Evolutionary conservation across 2,888 invertebrate species (phyloP).

Genomic region (Hyles lineata): DNA sequence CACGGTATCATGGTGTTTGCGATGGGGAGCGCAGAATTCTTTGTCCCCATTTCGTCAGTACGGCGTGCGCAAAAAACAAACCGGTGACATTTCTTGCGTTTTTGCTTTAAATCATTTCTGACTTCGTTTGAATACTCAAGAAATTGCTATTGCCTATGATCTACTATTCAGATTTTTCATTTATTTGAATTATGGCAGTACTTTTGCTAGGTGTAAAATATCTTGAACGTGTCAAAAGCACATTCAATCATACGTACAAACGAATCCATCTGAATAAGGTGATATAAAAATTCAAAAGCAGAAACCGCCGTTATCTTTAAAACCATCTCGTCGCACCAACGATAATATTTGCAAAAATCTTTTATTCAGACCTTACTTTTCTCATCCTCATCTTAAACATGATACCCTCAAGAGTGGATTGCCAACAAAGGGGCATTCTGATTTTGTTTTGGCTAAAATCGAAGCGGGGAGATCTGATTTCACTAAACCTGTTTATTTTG

Average conservation of each 20-base stretch:
- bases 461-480: conserved; percentile 70
- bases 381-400: conserved; percentile 61
- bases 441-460: conserved; percentile 83
- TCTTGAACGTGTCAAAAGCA: neutral
- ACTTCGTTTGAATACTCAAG: neutral
- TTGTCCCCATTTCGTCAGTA: conserved; percentile 22
- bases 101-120: neutral
- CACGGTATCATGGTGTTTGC: conserved; percentile 31
- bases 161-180: no score
- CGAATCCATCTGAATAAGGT: conserved; percentile 20
- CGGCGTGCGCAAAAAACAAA: conserved; percentile 2
- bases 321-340: conserved; percentile 21
- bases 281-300: conserved; percentile 18
- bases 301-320: conserved; percentile 11
- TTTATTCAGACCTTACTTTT: conserved; percentile 52
- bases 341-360: conserved; percentile 32
- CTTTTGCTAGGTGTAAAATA: neutral
- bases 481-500: conserved; percentile 70
- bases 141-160: no score
- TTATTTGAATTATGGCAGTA: no score
- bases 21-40: conserved; percentile 27
- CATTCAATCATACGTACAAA: conserved; percentile 1
- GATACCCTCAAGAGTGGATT: conserved; percentile 78
- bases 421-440: conserved; percentile 77
- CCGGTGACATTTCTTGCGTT: neutral